Evolutionary conservation across 1,140 invertebrate genomes (phyloP).

Genomic region (Ctenoplectra terminalis): DNA sequence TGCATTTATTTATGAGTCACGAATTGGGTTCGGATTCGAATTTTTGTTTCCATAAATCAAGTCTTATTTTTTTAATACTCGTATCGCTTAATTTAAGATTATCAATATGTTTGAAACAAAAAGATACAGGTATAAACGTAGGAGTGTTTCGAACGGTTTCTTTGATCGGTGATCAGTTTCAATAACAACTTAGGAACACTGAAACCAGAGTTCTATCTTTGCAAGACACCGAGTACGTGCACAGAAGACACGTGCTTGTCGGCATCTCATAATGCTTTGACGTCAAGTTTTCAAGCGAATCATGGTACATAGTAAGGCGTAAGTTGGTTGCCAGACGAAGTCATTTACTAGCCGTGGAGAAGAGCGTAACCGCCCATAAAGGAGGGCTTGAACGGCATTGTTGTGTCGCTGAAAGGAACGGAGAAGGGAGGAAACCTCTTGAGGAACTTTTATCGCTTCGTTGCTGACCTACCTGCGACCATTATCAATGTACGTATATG

Average conservation of each 20-base stretch:
- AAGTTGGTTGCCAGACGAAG: conserved; percentile 54
- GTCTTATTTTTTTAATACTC: too few relatives aligned
- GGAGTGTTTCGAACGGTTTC: too few relatives aligned
- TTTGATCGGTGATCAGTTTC: not conserved
- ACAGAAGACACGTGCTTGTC: conserved; percentile 38
- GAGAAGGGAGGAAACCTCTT: conserved; percentile 52
- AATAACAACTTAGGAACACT: too few relatives aligned
- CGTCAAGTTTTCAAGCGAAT: conserved; percentile 53
- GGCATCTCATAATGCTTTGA: conserved; percentile 41
- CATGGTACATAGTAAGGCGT: conserved; percentile 40
- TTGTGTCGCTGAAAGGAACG: conserved; percentile 59
- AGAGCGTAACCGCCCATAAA: conserved; percentile 66
- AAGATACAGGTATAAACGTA: too few relatives aligned
- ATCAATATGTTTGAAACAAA: too few relatives aligned
- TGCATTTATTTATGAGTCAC: too few relatives aligned
- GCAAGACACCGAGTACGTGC: not conserved
- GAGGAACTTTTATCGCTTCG: conserved; percentile 76
- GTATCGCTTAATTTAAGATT: too few relatives aligned
- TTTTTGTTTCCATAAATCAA: too few relatives aligned
- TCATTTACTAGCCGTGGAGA: conserved; percentile 62
- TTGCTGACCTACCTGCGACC: conserved; percentile 69
- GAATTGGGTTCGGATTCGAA: too few relatives aligned
- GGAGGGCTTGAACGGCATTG: conserved; percentile 64
- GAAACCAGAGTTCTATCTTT: not conserved
- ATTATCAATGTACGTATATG: conserved; percentile 66